Base-by-base conservation (phyloP, 2,888 invertebrate genomes). In the Temnothorax unifasciatus region DNA sequence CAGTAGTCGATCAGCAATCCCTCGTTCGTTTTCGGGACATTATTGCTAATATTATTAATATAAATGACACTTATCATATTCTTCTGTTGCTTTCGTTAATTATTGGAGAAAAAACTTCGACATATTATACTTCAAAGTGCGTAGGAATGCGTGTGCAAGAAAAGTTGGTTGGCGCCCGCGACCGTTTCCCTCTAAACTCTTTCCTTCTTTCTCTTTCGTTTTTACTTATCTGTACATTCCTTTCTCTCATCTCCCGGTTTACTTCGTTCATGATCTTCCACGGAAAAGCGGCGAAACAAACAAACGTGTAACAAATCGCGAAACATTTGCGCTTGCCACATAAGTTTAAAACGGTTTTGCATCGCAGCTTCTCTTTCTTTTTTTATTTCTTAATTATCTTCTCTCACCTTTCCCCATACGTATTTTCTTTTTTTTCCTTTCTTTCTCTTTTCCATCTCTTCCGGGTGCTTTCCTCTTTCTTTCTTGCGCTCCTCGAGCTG, bases 61-160 rank as follows among this genome's bases (percentile, higher is more conserved):
- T 25, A 3, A 73, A 63, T 66, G 1, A 41, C 2, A 77, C 44
- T 77, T 44, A 54, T 68, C 0, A 13, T 41, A 64, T 29, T 77
- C 15, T 52, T 8, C 41, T 77, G 38, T 73, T 34, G 25, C 21
- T 73, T 64, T 50, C 15, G 18, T 34, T 69, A 69, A 71, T 18
- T 79, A 71, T 38, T 38, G 11, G 59, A 73, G 38, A 44, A 64
- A 59, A 57, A 50, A 38, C 47, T 25, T 71, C 15, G 59, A 25
- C 18, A 38, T 13, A 59, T 69, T 69, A 59, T 69, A 59, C 66
- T 57, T 64, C 54, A 59, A 87, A 91, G 90, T 88, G 86, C 87
- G 89, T 87, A 89, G 91, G 91, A 90, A 91, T 90, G 87, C 87
- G 87, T 81, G 79, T 87, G 88, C 87, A 83, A 86, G 88, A 81